Percentiles rank a stretch among this genome's conserved stretches.
Conservation (phyloP, 2,797 vertebrate genomes). For the Scarus forsteni region DNA sequence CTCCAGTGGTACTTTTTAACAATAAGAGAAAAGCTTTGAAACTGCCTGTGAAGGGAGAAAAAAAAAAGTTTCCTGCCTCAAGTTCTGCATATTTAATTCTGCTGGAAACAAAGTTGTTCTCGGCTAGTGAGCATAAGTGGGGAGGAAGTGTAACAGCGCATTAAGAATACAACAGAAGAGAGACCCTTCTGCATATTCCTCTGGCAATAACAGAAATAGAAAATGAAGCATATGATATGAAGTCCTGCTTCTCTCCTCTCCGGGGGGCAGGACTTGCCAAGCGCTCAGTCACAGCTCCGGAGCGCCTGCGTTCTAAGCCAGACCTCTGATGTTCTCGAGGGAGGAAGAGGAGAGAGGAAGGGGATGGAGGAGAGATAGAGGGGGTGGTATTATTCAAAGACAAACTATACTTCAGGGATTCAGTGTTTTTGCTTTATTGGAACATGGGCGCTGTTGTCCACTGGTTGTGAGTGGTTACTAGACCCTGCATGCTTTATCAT, state of each 20-base stretch:
- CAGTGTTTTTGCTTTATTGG: slow-evolving; percentile 27
- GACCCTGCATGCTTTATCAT: slow-evolving; percentile 36
- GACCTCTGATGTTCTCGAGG: slow-evolving; percentile 65
- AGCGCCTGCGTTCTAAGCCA: slow-evolving; percentile 53
- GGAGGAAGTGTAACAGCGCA: slow-evolving; percentile 57
- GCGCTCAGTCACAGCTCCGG: slow-evolving; percentile 51
- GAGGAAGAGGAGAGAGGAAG: slow-evolving; percentile 39
- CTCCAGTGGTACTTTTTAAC: not conserved
- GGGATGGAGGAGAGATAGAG: slow-evolving; percentile 36
- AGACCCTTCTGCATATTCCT: slow-evolving; percentile 63
- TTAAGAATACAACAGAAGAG: slow-evolving; percentile 76
- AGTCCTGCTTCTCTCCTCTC: slow-evolving; percentile 75
- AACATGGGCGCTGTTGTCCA: slow-evolving; percentile 34
- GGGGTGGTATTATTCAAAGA: slow-evolving; percentile 67
- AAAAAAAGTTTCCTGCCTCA: slow-evolving; percentile 43
- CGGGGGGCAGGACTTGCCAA: slow-evolving; percentile 53
- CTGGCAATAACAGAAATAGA: slow-evolving; percentile 72
- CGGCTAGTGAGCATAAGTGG: slow-evolving; percentile 43
- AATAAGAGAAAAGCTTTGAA: slow-evolving; percentile 15
- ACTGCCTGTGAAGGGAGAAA: not conserved
- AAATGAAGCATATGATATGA: slow-evolving; percentile 65
- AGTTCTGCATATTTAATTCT: slow-evolving; percentile 56
- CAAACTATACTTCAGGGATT: slow-evolving; percentile 57
- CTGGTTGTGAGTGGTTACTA: slow-evolving; percentile 42
- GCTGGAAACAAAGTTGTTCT: slow-evolving; percentile 57